phyloP scores from a whole-genome alignment of 1,140 invertebrate genomes.

The Ditylenchus dipsaci region DNA sequence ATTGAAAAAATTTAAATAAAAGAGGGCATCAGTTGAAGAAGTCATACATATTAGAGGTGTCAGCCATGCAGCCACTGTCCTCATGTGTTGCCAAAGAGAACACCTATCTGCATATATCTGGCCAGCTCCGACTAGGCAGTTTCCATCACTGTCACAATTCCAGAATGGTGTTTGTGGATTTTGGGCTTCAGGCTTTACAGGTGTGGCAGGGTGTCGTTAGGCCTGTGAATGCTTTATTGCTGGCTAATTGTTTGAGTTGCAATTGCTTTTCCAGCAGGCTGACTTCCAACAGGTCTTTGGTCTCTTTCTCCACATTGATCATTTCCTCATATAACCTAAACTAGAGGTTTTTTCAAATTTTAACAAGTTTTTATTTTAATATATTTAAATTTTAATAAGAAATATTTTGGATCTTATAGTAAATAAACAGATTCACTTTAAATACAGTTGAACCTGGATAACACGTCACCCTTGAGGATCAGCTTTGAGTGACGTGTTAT shows the following conservation, averaged over 20 bases:
- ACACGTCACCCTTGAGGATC: too few relatives aligned
- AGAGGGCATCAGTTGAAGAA: neutral
- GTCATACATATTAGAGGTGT: neutral
- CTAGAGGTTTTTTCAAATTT: neutral
- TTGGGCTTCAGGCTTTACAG: too few relatives aligned
- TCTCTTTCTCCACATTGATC: constrained; percentile 43
- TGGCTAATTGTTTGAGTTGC: constrained; percentile 10
- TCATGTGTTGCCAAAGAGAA: neutral
- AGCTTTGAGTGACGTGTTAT: too few relatives aligned
- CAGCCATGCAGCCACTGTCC: neutral
- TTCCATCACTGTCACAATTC: too few relatives aligned
- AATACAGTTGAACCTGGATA: too few relatives aligned
- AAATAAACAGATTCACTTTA: too few relatives aligned
- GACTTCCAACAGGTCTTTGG: constrained; percentile 36
- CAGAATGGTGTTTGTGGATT: too few relatives aligned
- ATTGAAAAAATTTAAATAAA: neutral
- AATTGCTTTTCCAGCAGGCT: constrained; percentile 17
- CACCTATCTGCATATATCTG: neutral
- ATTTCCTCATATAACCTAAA: constrained; percentile 45
- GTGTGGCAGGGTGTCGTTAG: neutral
- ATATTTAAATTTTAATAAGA: neutral
- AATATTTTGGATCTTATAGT: too few relatives aligned
- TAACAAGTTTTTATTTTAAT: neutral
- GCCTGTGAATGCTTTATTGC: neutral
- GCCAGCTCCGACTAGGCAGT: neutral